Evolutionary conservation across 2,888 invertebrate species (phyloP).

Genomic region (Cephus spinipes): DNA sequence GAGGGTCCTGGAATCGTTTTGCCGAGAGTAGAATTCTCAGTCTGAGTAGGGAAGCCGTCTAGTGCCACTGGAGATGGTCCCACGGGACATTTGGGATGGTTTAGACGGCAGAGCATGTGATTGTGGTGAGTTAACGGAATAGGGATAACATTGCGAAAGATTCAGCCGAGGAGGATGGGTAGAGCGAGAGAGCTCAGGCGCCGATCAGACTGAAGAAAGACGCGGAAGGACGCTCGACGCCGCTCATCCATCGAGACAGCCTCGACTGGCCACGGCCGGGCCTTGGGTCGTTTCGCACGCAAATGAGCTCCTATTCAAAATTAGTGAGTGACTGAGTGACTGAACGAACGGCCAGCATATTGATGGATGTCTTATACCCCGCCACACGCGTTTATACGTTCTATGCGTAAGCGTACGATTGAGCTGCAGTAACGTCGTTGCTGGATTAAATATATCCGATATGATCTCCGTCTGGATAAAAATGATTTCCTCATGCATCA

Average conservation of each 20-base stretch:
- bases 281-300: conserved; percentile 23
- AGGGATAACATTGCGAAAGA: not conserved
- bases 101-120: not conserved
- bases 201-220: not conserved
- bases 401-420: not conserved
- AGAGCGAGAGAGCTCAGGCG: not conserved
- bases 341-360: conserved; percentile 20
- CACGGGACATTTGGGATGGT: not conserved
- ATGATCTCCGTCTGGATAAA: not conserved
- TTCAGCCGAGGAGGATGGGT: not conserved
- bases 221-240: not conserved
- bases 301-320: conserved; percentile 60
- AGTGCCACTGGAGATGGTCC: not conserved
- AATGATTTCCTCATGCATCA: not conserved
- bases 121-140: not conserved
- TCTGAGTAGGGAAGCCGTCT: not conserved
- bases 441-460: not conserved
- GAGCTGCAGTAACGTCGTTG: not conserved
- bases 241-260: not conserved
- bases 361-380: conserved; percentile 29
- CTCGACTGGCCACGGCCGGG: not conserved
- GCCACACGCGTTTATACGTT: conserved; percentile 3
- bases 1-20: not conserved
- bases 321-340: conserved; percentile 41
- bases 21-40: not conserved